Conservation (phyloP, 2,797 vertebrate genomes). For the Sylvilagus floridanus region DNA sequence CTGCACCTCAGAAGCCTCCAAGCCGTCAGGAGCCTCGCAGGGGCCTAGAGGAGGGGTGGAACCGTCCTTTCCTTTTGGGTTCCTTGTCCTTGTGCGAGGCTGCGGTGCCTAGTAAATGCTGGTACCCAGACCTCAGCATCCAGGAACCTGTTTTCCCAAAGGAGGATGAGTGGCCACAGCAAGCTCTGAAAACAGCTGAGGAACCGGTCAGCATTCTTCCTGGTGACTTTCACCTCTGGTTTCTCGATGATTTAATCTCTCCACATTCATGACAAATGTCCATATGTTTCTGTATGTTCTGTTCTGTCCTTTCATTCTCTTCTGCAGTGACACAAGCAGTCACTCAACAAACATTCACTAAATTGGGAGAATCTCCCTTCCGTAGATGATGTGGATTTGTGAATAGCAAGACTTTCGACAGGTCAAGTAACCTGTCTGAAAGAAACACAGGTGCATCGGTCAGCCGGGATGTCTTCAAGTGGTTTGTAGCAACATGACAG, state of each 20-base stretch:
- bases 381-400: too few species aligned
- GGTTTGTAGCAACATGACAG: not conserved
- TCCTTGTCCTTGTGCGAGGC: not conserved
- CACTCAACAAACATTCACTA: not conserved
- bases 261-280: fast-evolving
- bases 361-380: not conserved
- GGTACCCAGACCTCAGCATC: not conserved
- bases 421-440: fast-evolving
- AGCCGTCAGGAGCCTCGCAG: not conserved
- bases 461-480: not conserved
- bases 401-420: not conserved
- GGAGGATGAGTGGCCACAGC: fast-evolving
- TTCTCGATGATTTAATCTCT: not conserved
- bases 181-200: not conserved
- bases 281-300: fast-evolving
- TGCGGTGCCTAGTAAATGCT: fast-evolving
- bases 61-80: not conserved
- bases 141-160: fast-evolving
- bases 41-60: fast-evolving
- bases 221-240: too few species aligned
- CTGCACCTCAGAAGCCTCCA: not conserved
- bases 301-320: not conserved
- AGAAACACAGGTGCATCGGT: not conserved
- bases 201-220: fast-evolving
- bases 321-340: not conserved